These are phyloP conservation scores for Macroglossus sobrinus DNA, from an alignment of 2,113 vertebrate species.

Conservation along the genomic window DNA sequence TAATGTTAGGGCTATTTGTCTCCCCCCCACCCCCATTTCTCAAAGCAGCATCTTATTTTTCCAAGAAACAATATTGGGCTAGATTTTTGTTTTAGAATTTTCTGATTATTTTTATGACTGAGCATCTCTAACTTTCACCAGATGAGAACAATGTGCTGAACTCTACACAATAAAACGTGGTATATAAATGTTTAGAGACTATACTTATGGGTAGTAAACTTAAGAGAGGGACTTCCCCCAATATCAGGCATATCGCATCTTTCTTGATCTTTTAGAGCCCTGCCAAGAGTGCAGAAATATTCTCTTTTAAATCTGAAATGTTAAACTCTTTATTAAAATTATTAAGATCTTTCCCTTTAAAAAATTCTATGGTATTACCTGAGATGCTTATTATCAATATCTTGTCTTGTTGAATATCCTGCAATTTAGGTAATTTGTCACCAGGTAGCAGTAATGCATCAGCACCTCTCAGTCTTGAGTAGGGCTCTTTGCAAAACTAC, in stretches of 20 bases:
- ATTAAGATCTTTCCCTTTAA: background rate
- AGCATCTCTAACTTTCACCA: background rate
- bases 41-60: background rate
- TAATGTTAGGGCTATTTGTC: background rate
- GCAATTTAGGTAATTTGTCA: background rate
- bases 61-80: background rate
- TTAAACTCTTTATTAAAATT: background rate
- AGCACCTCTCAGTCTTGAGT: background rate
- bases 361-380: background rate
- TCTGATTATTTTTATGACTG: background rate
- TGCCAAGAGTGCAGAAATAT: background rate
- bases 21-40: background rate
- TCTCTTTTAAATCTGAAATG: background rate
- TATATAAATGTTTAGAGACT: background rate
- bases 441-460: background rate
- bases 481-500: background rate
- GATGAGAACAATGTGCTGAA: background rate
- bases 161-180: background rate
- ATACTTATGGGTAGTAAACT: background rate
- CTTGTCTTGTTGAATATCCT: background rate
- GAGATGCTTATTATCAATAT: background rate
- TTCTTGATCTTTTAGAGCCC: background rate
- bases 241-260: background rate
- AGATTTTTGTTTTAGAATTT: background rate
- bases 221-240: background rate